Evolutionary conservation across 2,888 invertebrate genomes (phyloP), one percentile per base, ranked within the genome.

Genomic region (Synanthedon vespiformis): DNA sequence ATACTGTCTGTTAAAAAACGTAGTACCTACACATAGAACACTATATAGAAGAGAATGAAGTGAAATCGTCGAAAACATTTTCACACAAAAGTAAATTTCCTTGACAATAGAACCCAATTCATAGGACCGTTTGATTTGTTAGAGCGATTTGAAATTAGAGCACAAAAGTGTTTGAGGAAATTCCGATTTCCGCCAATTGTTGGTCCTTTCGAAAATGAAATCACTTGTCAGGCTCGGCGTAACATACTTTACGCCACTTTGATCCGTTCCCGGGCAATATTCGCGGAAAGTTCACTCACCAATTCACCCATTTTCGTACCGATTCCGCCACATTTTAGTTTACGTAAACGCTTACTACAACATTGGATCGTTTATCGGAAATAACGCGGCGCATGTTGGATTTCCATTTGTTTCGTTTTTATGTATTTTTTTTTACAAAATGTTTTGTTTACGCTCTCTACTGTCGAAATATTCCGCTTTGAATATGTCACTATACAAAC

Each of bases 171-270:
- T 70, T 65, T 64, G 64, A 63, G 67, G 67, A 74, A 78, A 78
- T 73, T 68, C 65, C 72, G 71, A 76, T 79, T 79, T 80, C 79
- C 80, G 75, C 58, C 76, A 69, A 76, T 77, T 75, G 74, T 71
- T 63, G 74, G 73, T 67, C 67, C 64, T 64, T 64, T 64, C 61
- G 64, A 65, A 71, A 79, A 77, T 72, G 70, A 70, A 72, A 76
- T 79, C 75, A 72, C 71, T 76, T 68, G 74, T 68, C 68, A 71
- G 67, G 66, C 61, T 68, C 63, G 59, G 61, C 65, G 68, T 70
- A 74, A 74, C 70, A 70, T 74, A 74, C 72, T 77, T 77, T 79
- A 72, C 71, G 72, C 67, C 75, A 72, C 70, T 73, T 70, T 65
- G 63, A 67, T 65, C 61, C 62, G 65, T 59, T 67, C 34, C 34